phyloP scores from a whole-genome alignment of 2,113 vertebrate genomes.

The Piprites chloris region DNA sequence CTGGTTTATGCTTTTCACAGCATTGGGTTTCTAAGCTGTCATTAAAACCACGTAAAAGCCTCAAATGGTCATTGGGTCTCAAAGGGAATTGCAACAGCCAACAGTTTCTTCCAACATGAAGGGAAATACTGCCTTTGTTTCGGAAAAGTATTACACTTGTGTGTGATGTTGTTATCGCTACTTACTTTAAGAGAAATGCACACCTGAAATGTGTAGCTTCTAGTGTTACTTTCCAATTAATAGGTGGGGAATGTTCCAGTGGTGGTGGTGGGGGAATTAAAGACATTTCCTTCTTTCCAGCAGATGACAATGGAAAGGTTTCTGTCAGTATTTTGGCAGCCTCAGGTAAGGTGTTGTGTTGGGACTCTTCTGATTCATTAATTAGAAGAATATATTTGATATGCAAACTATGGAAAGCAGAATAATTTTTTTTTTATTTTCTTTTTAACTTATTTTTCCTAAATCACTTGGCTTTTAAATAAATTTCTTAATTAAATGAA shows the following conservation, averaged over 20 bases:
- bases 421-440: not conserved
- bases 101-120: not conserved
- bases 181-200: not conserved
- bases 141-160: not conserved
- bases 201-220: not conserved
- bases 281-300: not conserved
- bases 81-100: not conserved
- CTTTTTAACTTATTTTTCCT: not conserved
- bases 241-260: too few relatives aligned
- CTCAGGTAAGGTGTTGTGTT: not conserved
- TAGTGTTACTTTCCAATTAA: not conserved
- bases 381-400: not conserved
- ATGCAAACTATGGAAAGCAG: not conserved
- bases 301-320: not conserved
- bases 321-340: not conserved
- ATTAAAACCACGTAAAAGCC: not conserved
- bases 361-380: not conserved
- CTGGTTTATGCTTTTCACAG: not conserved
- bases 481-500: not conserved
- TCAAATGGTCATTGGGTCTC: not conserved
- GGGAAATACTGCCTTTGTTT: not conserved
- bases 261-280: not conserved
- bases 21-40: not conserved
- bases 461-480: not conserved
- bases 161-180: not conserved